Base-by-base conservation (phyloP, 2,888 invertebrate genomes). In the Diarsia rubi region DNA sequence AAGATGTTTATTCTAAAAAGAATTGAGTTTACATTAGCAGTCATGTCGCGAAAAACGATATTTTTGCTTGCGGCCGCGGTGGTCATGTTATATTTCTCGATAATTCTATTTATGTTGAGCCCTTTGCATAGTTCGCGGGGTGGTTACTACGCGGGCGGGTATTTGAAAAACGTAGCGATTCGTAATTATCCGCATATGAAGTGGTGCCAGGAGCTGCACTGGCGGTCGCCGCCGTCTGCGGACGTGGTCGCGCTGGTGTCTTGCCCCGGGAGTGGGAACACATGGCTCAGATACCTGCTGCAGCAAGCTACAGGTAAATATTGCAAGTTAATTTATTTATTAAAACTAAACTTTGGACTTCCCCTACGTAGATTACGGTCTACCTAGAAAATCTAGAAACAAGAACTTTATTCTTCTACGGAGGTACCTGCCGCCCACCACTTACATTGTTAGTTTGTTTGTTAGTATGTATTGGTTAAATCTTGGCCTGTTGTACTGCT, bases 211-310 rank as follows among this genome's bases (percentile, higher is more conserved):
- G 95, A 96, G 68, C 89, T 97, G 63, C 94, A 91, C 47, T 97
- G 91, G 92, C 90, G 88, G 52, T 93, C 95, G 0, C 97, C 97
- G 0, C 97, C 97, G 16, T 95, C 96, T 1, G 79, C 88, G 0
- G 87, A 93, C 19, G 95, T 97, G 14, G 97, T 97, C 0, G 98
- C 98, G 1, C 93, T 98, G 49, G 98, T 97, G 0, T 98, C 98
- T 0, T 98, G 98, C 92, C 98, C 98, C 9, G 98, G 98, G n/a
- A 98, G 98, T 90, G 98, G 98, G 0, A 98, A 98, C 90, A 98
- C 98, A 37, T 98, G 98, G 98, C 93, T 98, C 24, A 94, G 98
- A 74, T 98, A 98, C 91, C 93, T 98, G 60, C 92, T 98, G 64
- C 98, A 98, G 91, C 98, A 98, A 93, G 97, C 97, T 45, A 98